Base-by-base conservation (phyloP, 1,140 invertebrate genomes). In the Atta cephalotes region DNA sequence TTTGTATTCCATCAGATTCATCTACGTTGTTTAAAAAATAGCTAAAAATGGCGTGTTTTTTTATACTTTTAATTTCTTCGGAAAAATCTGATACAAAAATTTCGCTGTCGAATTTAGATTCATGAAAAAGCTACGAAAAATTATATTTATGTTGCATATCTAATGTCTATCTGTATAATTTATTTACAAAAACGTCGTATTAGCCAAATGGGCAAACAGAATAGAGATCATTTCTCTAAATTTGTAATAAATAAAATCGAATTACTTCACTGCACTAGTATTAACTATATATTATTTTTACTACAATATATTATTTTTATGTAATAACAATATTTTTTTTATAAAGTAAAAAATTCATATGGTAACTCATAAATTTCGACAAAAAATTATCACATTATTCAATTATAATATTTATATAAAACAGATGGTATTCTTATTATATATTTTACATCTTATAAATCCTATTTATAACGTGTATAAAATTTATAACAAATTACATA, bases 401-500 rank as follows among this genome's bases (percentile, higher is more conserved):
- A 70, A 45, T 68, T 25, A 71, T 71, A 71, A 51, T 14, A 72
- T 53, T 25, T 31, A 53, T 76, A 76, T 58, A 31, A 76, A 74
- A 58, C 4, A 74, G 21, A 35, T 39, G 35, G 6, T 72, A 31
- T 39, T 58, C 12, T 76, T 76, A 74, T 72, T 72, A 28, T 16
- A 56, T 74, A 53, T 4, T 74, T 35, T n/a, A 74, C 21, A 35
- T 35, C 5, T 1, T 12, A 76, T 18, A 53, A 53, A 39, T 39
- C 35, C 9, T 39, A 39, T 9, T 1, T 39, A 39, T 35, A 35
- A 35, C 0, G 6, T 39, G 0, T 6, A 6, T 35, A 39, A 39
- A 39, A 39, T 39, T 39, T 7, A 39, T 39, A 39, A 39, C 0
- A 39, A 39, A 39, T 39, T 39, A 39, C 7, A 39, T 39, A 39